Conservation (phyloP, 2,113 vertebrate genomes). For the Garra rufa region DNA sequence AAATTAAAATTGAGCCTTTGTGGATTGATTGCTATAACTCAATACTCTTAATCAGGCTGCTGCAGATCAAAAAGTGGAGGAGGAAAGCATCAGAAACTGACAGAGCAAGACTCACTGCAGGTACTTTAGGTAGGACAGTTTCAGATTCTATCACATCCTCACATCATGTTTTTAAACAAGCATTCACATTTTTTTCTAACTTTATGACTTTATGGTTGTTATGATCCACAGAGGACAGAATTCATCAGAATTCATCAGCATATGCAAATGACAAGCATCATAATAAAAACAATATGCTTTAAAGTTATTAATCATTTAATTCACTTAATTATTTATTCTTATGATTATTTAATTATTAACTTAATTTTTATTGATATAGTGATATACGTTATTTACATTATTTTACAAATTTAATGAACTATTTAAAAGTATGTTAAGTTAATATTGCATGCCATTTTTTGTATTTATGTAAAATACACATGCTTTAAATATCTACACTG, state of each 20-base stretch:
- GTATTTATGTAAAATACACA: not conserved
- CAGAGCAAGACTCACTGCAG: not conserved
- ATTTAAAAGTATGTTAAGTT: not conserved
- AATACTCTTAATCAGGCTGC: not conserved
- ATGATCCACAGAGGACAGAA: not conserved
- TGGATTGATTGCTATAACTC: not conserved
- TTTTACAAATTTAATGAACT: too few species aligned
- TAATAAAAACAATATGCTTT: too few species aligned
- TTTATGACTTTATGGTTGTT: not conserved
- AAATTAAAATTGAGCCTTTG: not conserved
- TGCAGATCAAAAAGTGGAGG: not conserved
- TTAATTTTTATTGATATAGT: too few species aligned
- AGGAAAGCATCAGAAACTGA: not conserved
- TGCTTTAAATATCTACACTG: not conserved
- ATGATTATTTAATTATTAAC: too few species aligned
- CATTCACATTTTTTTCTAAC: not conserved
- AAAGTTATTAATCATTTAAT: not conserved
- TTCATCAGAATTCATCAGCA: not conserved
- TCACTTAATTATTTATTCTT: too few species aligned
- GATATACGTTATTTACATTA: not conserved
- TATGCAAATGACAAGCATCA: not conserved
- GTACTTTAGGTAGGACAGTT: not conserved
- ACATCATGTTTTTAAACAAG: not conserved
- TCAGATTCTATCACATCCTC: too few species aligned
- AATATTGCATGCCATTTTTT: not conserved